phyloP scores from a whole-genome alignment of 2,113 vertebrate genomes.

The Pao palembangensis region DNA sequence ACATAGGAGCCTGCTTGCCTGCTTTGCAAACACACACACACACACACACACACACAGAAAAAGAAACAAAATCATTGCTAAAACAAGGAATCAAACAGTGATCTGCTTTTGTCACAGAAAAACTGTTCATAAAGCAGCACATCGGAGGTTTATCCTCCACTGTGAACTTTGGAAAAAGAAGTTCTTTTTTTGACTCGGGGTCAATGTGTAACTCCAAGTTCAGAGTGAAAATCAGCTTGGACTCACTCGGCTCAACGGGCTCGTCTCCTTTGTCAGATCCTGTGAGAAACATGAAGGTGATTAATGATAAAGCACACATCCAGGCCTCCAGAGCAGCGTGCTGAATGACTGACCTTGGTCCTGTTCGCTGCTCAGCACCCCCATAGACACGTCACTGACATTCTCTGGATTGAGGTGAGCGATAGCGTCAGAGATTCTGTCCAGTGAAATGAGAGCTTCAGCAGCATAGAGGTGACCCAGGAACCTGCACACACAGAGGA shows the following conservation, averaged over 20 bases:
- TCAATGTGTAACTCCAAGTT: neutral
- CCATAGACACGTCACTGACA: slow-evolving; percentile 92
- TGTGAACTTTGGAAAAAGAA: too few species aligned
- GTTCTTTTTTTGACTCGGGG: too few species aligned
- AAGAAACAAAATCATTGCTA: neutral
- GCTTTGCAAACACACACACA: slow-evolving; percentile 65
- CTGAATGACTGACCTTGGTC: slow-evolving; percentile 83
- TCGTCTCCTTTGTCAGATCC: slow-evolving; percentile 96
- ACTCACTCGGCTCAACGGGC: slow-evolving; percentile 91
- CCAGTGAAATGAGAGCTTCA: slow-evolving; percentile 96
- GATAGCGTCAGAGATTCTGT: slow-evolving; percentile 97
- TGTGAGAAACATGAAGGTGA: slow-evolving; percentile 44
- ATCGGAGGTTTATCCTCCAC: too few species aligned
- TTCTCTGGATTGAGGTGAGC: slow-evolving; percentile 96
- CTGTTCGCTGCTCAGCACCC: slow-evolving; percentile 87
- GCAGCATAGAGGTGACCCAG: slow-evolving; percentile 96
- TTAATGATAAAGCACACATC: neutral
- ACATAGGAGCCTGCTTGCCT: slow-evolving; percentile 90
- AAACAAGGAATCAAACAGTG: neutral
- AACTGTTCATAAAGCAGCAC: too few species aligned
- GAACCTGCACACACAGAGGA: slow-evolving; percentile 78
- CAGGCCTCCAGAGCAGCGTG: too few species aligned
- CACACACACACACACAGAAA: neutral
- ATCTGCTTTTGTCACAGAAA: too few species aligned
- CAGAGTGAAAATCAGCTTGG: neutral